Evolutionary conservation across 1,140 invertebrate species (phyloP).

Genomic region (Pectinophora gossypiella): DNA sequence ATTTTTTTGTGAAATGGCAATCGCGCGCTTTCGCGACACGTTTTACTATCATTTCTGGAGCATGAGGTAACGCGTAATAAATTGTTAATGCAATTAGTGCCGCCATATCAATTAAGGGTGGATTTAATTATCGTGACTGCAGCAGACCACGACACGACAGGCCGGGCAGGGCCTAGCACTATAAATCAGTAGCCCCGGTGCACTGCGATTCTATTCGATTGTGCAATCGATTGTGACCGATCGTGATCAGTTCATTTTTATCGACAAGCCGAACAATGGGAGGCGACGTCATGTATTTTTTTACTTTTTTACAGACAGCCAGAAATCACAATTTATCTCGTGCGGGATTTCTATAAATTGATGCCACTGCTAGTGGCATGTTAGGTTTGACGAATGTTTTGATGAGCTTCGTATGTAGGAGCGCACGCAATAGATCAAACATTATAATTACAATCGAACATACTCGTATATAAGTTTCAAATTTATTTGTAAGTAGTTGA

Average conservation of each 20-base stretch:
- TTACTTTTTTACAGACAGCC: background rate
- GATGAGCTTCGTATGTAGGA: too few relatives aligned
- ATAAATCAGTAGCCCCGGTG: constrained; percentile 38
- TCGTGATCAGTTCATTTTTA: constrained; percentile 40
- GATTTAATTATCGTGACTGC: constrained; percentile 54
- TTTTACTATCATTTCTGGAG: background rate
- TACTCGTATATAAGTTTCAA: too few relatives aligned
- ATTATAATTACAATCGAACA: too few relatives aligned
- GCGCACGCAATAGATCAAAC: too few relatives aligned
- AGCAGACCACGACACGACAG: constrained; percentile 30
- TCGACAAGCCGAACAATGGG: constrained; percentile 4
- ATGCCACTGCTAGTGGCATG: too few relatives aligned
- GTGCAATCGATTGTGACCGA: constrained; percentile 45
- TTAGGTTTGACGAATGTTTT: too few relatives aligned
- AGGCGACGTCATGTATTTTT: background rate
- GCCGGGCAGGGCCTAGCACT: constrained; percentile 24
- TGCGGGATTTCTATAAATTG: background rate
- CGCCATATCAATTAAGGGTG: constrained; percentile 47
- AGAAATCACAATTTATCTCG: constrained; percentile 1
- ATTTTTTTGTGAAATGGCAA: too few relatives aligned
- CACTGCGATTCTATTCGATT: constrained; percentile 15
- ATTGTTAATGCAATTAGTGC: constrained; percentile 39
- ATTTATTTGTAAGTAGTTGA: too few relatives aligned
- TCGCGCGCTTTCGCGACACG: too few relatives aligned
- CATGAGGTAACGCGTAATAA: constrained; percentile 21